Evolutionary conservation across 2,888 invertebrate genomes (phyloP).

Genomic region (Acanthopleura granulata): DNA sequence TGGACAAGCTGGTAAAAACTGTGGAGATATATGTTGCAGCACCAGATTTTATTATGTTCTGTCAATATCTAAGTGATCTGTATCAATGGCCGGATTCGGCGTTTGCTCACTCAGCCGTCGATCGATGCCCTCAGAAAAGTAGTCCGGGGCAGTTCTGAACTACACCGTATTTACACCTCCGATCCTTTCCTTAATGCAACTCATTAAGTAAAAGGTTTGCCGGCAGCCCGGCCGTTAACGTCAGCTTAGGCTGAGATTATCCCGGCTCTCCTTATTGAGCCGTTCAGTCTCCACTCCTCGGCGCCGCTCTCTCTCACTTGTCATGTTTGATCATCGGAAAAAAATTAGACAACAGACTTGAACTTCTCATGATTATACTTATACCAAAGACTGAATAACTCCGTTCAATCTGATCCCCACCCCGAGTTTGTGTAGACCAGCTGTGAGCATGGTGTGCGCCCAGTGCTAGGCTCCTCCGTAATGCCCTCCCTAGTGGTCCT

Average conservation of each 20-base stretch:
- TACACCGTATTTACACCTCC: not conserved
- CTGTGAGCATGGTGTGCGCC: too few species aligned
- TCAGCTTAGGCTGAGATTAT: not conserved
- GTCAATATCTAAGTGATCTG: too few species aligned
- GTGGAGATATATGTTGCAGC: too few species aligned
- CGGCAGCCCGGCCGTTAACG: not conserved
- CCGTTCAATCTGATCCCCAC: not conserved
- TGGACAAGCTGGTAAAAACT: too few species aligned
- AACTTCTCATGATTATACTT: not conserved
- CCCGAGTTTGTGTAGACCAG: too few species aligned
- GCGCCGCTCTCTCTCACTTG: not conserved
- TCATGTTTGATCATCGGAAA: not conserved
- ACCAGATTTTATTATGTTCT: too few species aligned
- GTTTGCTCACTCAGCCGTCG: too few species aligned
- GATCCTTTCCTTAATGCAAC: not conserved
- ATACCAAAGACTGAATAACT: not conserved
- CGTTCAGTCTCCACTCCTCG: not conserved
- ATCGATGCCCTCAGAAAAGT: too few species aligned
- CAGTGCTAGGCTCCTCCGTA: too few species aligned
- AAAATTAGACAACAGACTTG: conserved; percentile 1
- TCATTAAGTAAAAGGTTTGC: conserved; percentile 2
- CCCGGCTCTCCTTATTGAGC: not conserved
- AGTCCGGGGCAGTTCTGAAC: not conserved
- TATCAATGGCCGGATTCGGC: too few species aligned
- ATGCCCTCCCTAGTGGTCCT: too few species aligned